A percentile compares a stretch with the other conserved stretches of the same genome.
Conservation (phyloP, 2,113 vertebrate species). For the Tychaedon coryphoeus region DNA sequence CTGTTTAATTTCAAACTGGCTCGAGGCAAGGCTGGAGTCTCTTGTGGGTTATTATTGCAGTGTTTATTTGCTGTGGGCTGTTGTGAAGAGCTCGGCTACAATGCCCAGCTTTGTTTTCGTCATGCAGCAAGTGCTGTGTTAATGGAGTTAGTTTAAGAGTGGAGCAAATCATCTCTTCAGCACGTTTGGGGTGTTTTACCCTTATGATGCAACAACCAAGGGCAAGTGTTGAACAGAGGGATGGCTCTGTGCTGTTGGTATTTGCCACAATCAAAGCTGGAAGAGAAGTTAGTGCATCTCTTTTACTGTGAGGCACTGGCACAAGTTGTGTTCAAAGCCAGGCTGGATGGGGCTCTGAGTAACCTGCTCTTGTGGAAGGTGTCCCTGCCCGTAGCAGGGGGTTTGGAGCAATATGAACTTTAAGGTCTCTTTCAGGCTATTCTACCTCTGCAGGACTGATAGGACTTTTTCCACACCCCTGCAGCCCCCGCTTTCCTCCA, state of each 20-base stretch:
- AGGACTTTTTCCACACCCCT: background rate
- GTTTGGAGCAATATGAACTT: background rate
- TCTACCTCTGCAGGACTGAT: background rate
- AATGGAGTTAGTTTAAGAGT: background rate
- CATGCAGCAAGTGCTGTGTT: background rate
- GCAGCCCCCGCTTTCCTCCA: background rate
- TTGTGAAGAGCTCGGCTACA: background rate
- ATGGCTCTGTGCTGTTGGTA: background rate
- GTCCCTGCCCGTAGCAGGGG: background rate
- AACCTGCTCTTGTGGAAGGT: background rate
- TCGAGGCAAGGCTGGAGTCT: background rate
- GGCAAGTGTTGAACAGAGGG: background rate
- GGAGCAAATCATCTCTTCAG: background rate
- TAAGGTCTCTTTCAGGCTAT: background rate
- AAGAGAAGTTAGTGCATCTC: background rate
- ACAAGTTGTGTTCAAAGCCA: background rate
- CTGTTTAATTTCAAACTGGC: background rate
- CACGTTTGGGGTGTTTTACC: background rate
- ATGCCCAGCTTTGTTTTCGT: background rate
- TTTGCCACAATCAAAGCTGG: accelerated
- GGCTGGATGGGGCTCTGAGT: background rate
- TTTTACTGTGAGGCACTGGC: background rate
- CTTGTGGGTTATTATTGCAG: constrained; percentile 29
- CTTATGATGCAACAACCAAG: accelerated
- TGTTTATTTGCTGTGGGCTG: constrained; percentile 30